phyloP scores from a whole-genome alignment of 2,113 vertebrate species.

The Donacobius atricapilla region DNA sequence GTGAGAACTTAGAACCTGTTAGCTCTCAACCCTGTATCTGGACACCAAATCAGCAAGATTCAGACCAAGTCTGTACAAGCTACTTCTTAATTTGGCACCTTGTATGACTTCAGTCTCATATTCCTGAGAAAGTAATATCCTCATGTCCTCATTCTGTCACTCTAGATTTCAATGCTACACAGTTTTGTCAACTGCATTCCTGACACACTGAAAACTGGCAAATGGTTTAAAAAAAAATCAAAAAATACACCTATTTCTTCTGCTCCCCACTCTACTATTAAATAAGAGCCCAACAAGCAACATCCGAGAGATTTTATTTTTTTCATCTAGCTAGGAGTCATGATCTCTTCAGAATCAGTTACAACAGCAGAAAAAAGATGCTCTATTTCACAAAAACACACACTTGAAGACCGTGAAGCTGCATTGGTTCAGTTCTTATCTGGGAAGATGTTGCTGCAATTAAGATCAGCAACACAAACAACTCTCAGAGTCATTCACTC shows the following conservation, averaged over 20 bases:
- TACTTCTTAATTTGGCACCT: not conserved
- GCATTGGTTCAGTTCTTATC: not conserved
- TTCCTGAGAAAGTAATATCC: not conserved
- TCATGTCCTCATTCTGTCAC: slow-evolving; percentile 29
- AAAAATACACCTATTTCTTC: not conserved
- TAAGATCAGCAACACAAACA: not conserved
- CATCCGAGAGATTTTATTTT: not conserved
- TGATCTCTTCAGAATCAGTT: not conserved
- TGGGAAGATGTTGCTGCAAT: not conserved
- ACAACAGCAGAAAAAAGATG: not conserved
- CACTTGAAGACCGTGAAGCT: not conserved
- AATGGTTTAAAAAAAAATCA: not conserved
- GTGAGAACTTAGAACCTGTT: not conserved
- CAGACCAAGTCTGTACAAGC: not conserved
- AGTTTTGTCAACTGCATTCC: not conserved
- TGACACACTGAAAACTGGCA: not conserved
- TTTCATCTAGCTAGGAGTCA: not conserved
- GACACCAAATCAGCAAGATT: not conserved
- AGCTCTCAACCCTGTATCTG: not conserved
- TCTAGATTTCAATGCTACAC: not conserved
- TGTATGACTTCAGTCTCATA: not conserved
- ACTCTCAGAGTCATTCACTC: not conserved
- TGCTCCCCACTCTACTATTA: not conserved
- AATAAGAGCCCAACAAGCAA: not conserved
- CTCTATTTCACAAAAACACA: not conserved